Evolutionary conservation across 1,140 invertebrate genomes (phyloP).

Genomic region (Nebria ingens): DNA sequence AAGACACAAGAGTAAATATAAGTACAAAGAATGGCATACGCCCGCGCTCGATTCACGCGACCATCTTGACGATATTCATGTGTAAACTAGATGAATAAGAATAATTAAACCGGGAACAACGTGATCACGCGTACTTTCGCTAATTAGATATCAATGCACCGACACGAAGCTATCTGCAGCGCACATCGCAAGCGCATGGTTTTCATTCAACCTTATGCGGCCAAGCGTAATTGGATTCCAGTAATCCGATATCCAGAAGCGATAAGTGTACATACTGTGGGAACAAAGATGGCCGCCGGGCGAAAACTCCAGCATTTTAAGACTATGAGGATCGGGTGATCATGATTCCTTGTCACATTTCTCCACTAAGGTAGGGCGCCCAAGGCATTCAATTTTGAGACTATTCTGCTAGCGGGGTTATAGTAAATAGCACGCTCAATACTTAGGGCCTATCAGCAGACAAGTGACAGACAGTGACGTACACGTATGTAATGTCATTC

Average conservation of each 20-base stretch:
- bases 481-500: neutral
- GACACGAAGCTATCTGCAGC: slow-evolving; percentile 21
- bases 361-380: neutral
- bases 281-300: neutral
- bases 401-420: neutral
- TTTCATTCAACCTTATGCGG: slow-evolving; percentile 30
- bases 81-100: slow-evolving; percentile 8
- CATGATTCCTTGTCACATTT: neutral
- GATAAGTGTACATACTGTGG: slow-evolving; percentile 21
- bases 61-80: neutral
- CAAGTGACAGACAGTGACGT: slow-evolving; percentile 1
- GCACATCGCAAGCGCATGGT: slow-evolving; percentile 14
- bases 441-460: neutral
- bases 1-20: too few relatives aligned
- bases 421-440: neutral
- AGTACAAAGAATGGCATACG: too few relatives aligned
- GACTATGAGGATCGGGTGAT: neutral
- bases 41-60: neutral
- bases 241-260: slow-evolving; percentile 23
- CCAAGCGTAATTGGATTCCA: slow-evolving; percentile 25
- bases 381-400: too few relatives aligned
- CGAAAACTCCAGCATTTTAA: neutral
- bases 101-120: slow-evolving; percentile 15
- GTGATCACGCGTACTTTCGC: slow-evolving; percentile 8
- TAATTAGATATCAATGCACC: slow-evolving; percentile 27